Base-by-base conservation (phyloP, 2,113 vertebrate genomes). In the Osmerus eperlanus region DNA sequence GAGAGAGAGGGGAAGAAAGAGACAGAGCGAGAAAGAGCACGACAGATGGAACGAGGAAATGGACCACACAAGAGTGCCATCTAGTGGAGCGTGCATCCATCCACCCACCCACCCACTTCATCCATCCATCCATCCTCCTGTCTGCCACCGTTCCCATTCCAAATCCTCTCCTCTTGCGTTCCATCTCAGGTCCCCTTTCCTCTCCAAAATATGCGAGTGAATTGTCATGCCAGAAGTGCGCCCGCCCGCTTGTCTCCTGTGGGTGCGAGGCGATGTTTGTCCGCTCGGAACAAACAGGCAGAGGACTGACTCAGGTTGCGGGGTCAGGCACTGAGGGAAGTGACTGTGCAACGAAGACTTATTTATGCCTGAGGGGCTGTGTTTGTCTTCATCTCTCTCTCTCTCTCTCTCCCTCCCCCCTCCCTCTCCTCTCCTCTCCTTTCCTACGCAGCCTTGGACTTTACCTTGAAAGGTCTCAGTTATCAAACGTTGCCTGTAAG, bases 1-100 rank as follows among this genome's bases (percentile, higher is more conserved):
- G 13, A 4, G 9, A 51, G 36, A 65, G 36, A 36, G 15, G 15
- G 18, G 18, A 41, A 65, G 55, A 56, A 19, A 56, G 55, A 56
- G 55, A 56, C 15, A 56, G 55, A 56, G 55, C 4, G 11, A 56
- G 16, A 18, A 19, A 56, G 55, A 56, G 55, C 12, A 19, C 15
- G 16, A 56, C 15, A 61, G 36, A 52, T 11, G 58, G 60, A 64
- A 23, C 66, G 70, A 63, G 3, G 12, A 54, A 67, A 28, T 28
- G 29, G 56, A 36, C 55, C 68, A 7, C 52, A 56, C 64, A 81
- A 76, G 71, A 56, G 73, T 81, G 76, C 78, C 79, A 81, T 78
- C 82, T 81, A 78, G 78, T 78, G 81, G 51, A 13, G 4, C 36
- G n/a, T 14, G 4, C 58, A 7, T 52, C 19, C 51, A 16, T 60